phyloP scores from a whole-genome alignment of 1,140 invertebrate genomes.

The Pantala flavescens region DNA sequence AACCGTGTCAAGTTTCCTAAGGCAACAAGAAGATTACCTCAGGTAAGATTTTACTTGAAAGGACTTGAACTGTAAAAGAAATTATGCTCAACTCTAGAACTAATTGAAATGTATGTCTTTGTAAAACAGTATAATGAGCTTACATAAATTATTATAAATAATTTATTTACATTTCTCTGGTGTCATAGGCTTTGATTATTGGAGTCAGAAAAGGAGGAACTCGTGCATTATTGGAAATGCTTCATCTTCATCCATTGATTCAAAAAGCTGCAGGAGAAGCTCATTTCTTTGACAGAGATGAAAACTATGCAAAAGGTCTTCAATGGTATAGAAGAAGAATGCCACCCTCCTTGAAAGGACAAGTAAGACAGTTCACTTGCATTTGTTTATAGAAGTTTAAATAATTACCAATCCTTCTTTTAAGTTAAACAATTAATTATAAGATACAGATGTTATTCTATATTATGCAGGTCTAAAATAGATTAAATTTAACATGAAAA shows the following conservation, averaged over 20 bases:
- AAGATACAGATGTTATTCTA: too few relatives aligned
- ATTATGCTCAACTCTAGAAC: too few relatives aligned
- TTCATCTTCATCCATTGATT: conserved; percentile 83
- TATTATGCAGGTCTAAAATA: too few relatives aligned
- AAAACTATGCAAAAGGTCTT: conserved; percentile 78
- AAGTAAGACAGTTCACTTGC: too few relatives aligned
- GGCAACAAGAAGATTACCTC: background rate
- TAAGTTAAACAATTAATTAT: too few relatives aligned
- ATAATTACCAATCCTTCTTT: too few relatives aligned
- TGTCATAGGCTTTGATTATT: conserved; percentile 81
- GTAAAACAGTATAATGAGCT: too few relatives aligned
- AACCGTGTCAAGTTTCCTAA: background rate
- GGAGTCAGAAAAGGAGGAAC: conserved; percentile 92
- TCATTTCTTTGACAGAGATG: conserved; percentile 87
- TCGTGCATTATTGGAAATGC: conserved; percentile 84
- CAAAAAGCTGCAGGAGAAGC: conserved; percentile 87
- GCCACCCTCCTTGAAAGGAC: conserved; percentile 73
- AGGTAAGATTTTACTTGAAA: background rate
- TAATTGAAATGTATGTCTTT: too few relatives aligned
- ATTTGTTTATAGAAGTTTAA: too few relatives aligned
- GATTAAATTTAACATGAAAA: too few relatives aligned
- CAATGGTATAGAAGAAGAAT: conserved; percentile 91
- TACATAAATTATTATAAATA: too few relatives aligned
- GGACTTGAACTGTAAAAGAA: too few relatives aligned
- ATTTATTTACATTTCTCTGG: background rate